phyloP scores from a whole-genome alignment of 2,888 invertebrate genomes.

The Oscheius sp. region DNA sequence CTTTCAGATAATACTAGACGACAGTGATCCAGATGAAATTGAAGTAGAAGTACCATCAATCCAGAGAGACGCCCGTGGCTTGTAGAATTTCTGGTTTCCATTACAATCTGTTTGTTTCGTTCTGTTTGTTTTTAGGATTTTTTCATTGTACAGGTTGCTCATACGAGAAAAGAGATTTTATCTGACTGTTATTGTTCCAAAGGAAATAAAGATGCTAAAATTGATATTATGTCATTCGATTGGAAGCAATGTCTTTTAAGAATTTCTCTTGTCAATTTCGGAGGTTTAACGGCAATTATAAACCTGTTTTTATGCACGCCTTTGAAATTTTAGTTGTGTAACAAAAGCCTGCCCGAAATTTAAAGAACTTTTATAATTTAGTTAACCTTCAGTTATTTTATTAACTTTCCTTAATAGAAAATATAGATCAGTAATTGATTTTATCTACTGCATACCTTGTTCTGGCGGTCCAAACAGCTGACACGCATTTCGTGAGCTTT shows the following conservation, averaged over 20 bases:
- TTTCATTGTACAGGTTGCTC: conserved; percentile 1
- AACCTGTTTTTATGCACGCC: no score
- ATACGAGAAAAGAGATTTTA: not conserved
- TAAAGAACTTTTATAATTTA: no score
- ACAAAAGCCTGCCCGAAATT: no score
- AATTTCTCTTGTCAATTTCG: no score
- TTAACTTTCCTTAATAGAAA: no score
- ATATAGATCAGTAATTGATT: not conserved
- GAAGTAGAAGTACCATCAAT: conserved; percentile 43
- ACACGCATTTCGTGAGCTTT: conserved; percentile 8
- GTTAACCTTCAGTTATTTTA: no score
- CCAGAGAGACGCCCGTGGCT: conserved; percentile 39
- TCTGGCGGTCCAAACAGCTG: conserved; percentile 12
- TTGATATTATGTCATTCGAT: not conserved
- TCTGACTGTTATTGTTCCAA: not conserved
- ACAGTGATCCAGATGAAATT: conserved; percentile 37
- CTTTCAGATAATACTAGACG: conserved; percentile 41
- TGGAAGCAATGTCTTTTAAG: not conserved
- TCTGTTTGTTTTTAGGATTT: not conserved
- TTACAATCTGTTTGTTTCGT: not conserved
- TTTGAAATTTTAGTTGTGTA: no score
- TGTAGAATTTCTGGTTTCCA: not conserved
- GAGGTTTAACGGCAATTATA: no score
- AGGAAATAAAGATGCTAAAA: not conserved
- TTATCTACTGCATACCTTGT: not conserved